These are phyloP conservation scores for Chionis minor DNA, from an alignment of 2,113 vertebrate species.

Conservation along the genomic window DNA sequence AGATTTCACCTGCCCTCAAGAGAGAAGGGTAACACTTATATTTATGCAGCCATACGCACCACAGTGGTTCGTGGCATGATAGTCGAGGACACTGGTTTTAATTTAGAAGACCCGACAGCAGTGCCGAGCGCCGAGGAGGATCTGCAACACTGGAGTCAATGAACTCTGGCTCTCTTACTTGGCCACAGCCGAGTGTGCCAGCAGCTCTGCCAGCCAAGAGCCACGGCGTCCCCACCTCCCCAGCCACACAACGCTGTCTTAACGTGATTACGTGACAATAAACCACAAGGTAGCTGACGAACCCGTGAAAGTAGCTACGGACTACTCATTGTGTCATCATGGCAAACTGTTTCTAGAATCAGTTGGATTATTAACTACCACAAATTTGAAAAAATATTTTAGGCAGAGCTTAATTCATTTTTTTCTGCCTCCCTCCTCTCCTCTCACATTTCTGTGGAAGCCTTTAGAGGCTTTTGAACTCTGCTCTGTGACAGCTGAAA, in stretches of 20 bases:
- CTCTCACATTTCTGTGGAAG: background rate
- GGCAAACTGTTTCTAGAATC: background rate
- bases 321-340: accelerated
- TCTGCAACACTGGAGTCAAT: background rate
- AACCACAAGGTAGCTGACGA: background rate
- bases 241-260: background rate
- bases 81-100: background rate
- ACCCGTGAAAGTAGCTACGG: background rate
- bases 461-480: background rate
- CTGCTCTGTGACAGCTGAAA: background rate
- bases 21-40: background rate
- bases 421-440: background rate
- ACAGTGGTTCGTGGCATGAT: background rate
- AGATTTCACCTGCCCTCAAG: background rate
- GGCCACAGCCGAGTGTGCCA: accelerated
- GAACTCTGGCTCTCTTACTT: background rate
- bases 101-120: background rate
- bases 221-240: background rate
- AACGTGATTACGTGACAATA: background rate
- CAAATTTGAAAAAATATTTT: background rate
- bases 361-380: background rate
- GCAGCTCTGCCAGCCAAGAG: background rate
- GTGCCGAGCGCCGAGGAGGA: background rate
- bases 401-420: background rate
- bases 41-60: background rate